Evolutionary conservation across 2,888 invertebrate species (phyloP).

Genomic region (Operophtera brumata): DNA sequence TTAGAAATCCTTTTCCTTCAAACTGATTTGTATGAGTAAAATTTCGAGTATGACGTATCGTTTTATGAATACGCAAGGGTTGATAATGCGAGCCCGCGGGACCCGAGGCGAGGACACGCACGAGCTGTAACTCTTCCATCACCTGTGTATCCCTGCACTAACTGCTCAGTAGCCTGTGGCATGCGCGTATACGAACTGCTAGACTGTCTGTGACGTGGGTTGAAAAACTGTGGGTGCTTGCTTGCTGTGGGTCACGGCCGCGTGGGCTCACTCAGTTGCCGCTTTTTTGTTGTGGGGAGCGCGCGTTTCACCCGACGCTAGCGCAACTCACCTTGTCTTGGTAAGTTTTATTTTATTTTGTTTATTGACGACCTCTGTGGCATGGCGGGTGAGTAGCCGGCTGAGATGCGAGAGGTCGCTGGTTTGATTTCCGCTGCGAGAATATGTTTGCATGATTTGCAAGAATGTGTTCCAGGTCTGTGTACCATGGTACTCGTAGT

Average conservation of each 20-base stretch:
- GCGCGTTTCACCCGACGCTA: conserved; percentile 50
- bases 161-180: conserved; percentile 7
- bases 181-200: conserved; percentile 6
- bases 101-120: conserved; percentile 56
- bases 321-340: conserved; percentile 45
- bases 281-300: conserved; percentile 56
- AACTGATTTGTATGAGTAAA: conserved; percentile 32
- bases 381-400: no score
- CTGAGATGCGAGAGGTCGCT: no score
- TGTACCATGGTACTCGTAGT: no score
- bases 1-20: background rate
- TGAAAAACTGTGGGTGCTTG: conserved; percentile 57
- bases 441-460: no score
- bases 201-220: conserved; percentile 39
- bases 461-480: no score
- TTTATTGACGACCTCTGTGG: no score
- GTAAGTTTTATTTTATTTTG: conserved; percentile 39
- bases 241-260: conserved; percentile 54
- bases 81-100: conserved; percentile 50
- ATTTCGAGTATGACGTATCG: conserved; percentile 46
- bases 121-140: conserved; percentile 34
- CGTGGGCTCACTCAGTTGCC: conserved; percentile 53
- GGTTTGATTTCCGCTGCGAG: no score
- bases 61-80: conserved; percentile 75
- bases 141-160: conserved; percentile 5